These are phyloP conservation scores for Clarias laeviceps DNA, from an alignment of 2,797 vertebrate species.

Conservation along the genomic window DNA sequence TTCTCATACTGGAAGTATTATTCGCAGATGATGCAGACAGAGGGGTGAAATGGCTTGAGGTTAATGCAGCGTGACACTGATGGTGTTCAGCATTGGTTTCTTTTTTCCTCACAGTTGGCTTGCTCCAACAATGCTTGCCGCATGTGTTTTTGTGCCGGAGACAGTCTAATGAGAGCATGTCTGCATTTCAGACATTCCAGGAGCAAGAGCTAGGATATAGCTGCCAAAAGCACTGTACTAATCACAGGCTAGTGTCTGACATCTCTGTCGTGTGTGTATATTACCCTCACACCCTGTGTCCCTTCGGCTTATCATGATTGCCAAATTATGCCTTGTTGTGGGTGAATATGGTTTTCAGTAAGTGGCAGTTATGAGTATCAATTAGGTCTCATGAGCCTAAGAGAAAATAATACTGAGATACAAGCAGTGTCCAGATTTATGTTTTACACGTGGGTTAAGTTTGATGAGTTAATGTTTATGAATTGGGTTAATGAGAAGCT, in stretches of 20 bases:
- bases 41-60: constrained; percentile 59
- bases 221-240: constrained; percentile 79
- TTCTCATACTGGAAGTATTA: not conserved
- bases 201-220: constrained; percentile 73
- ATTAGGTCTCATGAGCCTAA: not conserved
- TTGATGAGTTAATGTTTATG: not conserved
- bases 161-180: constrained; percentile 78
- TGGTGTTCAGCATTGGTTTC: constrained; percentile 65
- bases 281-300: constrained; percentile 12
- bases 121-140: constrained; percentile 75
- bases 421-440: not conserved
- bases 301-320: constrained; percentile 27
- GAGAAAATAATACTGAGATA: not conserved
- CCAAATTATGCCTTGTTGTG: constrained; percentile 30
- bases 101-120: constrained; percentile 67
- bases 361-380: constrained; percentile 34
- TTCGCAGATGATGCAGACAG: constrained; percentile 23
- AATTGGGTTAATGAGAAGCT: constrained; percentile 1
- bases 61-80: constrained; percentile 74
- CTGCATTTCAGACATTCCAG: constrained; percentile 72
- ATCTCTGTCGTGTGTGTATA: constrained; percentile 55
- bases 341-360: constrained; percentile 25
- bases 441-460: not conserved
- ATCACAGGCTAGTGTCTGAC: constrained; percentile 75
- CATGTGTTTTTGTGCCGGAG: constrained; percentile 78